A percentile compares a stretch with the other conserved stretches of the same genome.
Conservation (phyloP, 2,888 invertebrate genomes). For the Euplagia quadripunctaria region DNA sequence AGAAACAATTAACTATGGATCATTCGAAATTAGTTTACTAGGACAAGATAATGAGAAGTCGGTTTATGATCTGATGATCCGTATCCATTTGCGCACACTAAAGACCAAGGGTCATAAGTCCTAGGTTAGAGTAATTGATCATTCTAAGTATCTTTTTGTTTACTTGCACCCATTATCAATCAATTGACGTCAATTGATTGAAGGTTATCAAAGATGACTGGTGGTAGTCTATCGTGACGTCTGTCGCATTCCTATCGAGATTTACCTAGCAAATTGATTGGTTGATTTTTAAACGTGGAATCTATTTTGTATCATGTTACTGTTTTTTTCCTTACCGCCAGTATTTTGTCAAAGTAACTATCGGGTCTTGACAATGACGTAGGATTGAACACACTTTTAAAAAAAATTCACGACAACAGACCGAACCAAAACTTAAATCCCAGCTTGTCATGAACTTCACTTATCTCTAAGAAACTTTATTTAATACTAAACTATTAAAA, state of each 20-base stretch:
- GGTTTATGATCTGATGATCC: slow-evolving; percentile 44
- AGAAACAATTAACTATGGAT: neutral
- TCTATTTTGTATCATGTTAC: neutral
- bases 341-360: neutral
- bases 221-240: slow-evolving; percentile 55
- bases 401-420: too few relatives aligned
- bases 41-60: slow-evolving; percentile 30
- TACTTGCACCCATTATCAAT: slow-evolving; percentile 75
- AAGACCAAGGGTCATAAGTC: slow-evolving; percentile 54
- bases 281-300: slow-evolving; percentile 11
- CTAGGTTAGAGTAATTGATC: slow-evolving; percentile 62
- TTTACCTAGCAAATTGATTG: slow-evolving; percentile 29
- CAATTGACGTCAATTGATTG: slow-evolving; percentile 80
- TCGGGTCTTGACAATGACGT: neutral
- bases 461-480: too few relatives aligned
- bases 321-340: neutral
- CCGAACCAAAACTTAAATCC: too few relatives aligned
- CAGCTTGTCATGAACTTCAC: too few relatives aligned
- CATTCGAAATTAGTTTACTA: slow-evolving; percentile 5
- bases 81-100: slow-evolving; percentile 45
- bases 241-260: slow-evolving; percentile 50
- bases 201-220: slow-evolving; percentile 74
- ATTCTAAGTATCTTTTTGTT: slow-evolving; percentile 74
- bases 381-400: too few relatives aligned
- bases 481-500: too few relatives aligned